Conservation (phyloP, 1,140 invertebrate species). For the Drosophila orosa region DNA sequence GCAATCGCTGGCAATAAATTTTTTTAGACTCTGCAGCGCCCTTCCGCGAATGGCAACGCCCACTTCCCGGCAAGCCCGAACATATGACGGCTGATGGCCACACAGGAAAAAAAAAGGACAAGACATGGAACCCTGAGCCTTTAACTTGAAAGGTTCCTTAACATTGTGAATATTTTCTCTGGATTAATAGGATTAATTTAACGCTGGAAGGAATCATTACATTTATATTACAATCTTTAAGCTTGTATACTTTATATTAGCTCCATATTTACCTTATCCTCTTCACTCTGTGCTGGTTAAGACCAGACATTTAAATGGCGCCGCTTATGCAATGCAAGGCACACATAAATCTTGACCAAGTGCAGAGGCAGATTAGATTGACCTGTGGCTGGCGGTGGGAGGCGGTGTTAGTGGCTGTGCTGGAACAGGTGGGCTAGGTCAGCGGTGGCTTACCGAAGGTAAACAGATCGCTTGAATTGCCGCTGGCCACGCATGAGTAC, state of each 20-base stretch:
- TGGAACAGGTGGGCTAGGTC: slow-evolving; percentile 7
- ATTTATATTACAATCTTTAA: background rate
- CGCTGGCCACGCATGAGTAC: slow-evolving; percentile 39
- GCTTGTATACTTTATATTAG: background rate
- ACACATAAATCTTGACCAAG: slow-evolving; percentile 68
- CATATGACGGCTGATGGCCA: slow-evolving; percentile 46
- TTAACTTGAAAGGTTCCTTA: background rate
- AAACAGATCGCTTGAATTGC: slow-evolving; percentile 39
- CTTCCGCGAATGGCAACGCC: slow-evolving; percentile 15
- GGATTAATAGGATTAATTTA: background rate
- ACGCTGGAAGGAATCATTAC: background rate
- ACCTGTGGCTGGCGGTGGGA: slow-evolving; percentile 9
- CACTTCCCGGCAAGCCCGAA: slow-evolving; percentile 39
- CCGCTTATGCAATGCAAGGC: slow-evolving; percentile 73
- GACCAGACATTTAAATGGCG: slow-evolving; percentile 69
- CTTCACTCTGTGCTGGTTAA: slow-evolving; percentile 2
- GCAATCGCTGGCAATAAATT: slow-evolving; percentile 76
- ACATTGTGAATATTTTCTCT: background rate
- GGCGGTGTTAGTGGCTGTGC: background rate
- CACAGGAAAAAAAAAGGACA: background rate
- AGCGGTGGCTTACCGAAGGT: slow-evolving; percentile 27
- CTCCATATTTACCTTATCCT: too few species aligned
- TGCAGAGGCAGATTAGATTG: slow-evolving; percentile 68
- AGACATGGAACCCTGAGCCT: background rate
- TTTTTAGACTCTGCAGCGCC: slow-evolving; percentile 10